Conservation (phyloP, 2,113 vertebrate genomes). For the Ophthalmolycus amberensis region DNA sequence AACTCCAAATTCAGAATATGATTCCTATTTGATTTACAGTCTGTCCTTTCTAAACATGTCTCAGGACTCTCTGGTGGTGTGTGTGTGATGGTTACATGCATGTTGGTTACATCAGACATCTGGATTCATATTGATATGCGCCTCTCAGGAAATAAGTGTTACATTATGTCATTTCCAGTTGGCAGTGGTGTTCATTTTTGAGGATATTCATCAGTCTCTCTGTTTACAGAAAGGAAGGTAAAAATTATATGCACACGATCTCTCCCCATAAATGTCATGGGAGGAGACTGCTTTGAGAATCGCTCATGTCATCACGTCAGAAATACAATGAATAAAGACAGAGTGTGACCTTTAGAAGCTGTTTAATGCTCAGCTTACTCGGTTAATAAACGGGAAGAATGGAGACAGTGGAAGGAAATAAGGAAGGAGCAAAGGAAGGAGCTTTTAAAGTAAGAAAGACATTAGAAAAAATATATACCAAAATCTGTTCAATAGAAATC, state of each 20-base stretch:
- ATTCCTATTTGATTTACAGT: slow-evolving; percentile 46
- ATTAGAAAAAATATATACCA: neutral
- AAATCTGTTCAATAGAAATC: neutral
- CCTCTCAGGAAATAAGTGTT: slow-evolving; percentile 30
- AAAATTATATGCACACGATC: slow-evolving; percentile 2
- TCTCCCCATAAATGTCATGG: neutral
- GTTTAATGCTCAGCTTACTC: slow-evolving; percentile 26
- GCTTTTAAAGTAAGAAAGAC: neutral
- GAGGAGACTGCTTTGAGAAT: slow-evolving; percentile 29
- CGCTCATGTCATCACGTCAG: neutral
- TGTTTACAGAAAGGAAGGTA: slow-evolving; percentile 22
- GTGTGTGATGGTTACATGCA: neutral
- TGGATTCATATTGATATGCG: slow-evolving; percentile 33
- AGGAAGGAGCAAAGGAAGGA: slow-evolving; percentile 3
- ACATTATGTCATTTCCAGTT: slow-evolving; percentile 44
- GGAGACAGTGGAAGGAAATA: neutral
- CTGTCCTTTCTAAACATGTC: slow-evolving; percentile 33
- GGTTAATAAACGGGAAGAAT: slow-evolving; percentile 18
- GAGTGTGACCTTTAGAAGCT: slow-evolving; percentile 41
- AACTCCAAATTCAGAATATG: neutral
- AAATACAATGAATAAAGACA: slow-evolving; percentile 15
- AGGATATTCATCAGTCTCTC: slow-evolving; percentile 41
- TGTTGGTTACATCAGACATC: slow-evolving; percentile 9
- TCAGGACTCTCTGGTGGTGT: neutral
- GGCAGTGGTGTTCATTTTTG: slow-evolving; percentile 9